These are phyloP conservation scores for Mimas tiliae DNA, from an alignment of 2,888 invertebrate species.

Conservation along the genomic window DNA sequence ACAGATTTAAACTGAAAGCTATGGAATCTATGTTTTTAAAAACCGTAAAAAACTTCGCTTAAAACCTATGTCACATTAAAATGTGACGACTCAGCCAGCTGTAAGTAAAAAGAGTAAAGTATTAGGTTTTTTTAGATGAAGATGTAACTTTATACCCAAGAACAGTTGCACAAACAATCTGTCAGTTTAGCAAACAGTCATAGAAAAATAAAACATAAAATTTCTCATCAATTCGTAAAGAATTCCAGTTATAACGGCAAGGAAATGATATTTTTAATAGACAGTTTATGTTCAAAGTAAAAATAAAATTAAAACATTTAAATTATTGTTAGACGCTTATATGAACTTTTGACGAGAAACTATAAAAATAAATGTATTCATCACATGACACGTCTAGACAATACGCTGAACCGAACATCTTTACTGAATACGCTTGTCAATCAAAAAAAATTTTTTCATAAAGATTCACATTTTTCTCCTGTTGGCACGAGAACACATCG, in stretches of 20 bases:
- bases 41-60: background rate
- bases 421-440: constrained; percentile 38
- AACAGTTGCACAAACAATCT: background rate
- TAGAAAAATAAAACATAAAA: background rate
- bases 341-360: too few species aligned
- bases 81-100: background rate
- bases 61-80: background rate
- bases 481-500: constrained; percentile 55
- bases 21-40: background rate
- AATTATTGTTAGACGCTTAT: too few species aligned
- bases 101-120: background rate
- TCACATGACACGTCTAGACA: constrained; percentile 40
- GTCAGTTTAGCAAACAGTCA: background rate
- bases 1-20: too few species aligned
- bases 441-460: constrained; percentile 49
- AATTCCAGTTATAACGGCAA: background rate
- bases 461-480: constrained; percentile 53
- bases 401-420: constrained; percentile 36
- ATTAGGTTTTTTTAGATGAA: background rate
- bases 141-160: constrained; percentile 8
- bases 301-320: background rate
- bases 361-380: constrained; percentile 28
- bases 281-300: background rate
- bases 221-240: background rate
- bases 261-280: background rate